Conservation (phyloP, 2,113 vertebrate species). For the Athene noctua region DNA sequence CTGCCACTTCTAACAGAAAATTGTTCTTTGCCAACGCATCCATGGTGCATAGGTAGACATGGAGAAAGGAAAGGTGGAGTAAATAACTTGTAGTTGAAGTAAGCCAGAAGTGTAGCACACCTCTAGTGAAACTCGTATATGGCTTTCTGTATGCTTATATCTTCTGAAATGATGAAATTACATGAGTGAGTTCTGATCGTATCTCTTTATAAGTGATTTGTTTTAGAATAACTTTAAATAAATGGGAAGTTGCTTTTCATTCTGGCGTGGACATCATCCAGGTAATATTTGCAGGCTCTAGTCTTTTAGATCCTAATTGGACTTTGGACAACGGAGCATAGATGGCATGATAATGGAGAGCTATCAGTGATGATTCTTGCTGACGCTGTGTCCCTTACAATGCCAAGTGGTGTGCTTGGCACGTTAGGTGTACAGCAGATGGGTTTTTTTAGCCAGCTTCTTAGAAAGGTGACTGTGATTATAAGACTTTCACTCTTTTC, state of each 20-base stretch:
- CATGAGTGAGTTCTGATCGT: conserved; percentile 20
- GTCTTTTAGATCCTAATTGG: conserved; percentile 48
- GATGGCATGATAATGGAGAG: conserved; percentile 23
- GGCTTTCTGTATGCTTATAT: background rate
- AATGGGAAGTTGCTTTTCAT: conserved; percentile 66
- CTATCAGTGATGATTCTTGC: conserved; percentile 21
- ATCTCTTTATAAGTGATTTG: conserved; percentile 42
- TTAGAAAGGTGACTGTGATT: background rate
- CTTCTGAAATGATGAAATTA: background rate
- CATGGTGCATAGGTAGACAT: background rate
- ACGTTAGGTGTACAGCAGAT: background rate
- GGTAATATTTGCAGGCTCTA: conserved; percentile 13
- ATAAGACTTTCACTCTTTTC: background rate
- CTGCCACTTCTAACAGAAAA: background rate
- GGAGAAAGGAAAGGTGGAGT: background rate
- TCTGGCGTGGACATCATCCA: conserved; percentile 61
- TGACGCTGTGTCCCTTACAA: background rate
- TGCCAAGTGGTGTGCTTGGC: background rate
- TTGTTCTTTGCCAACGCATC: rapidly evolving
- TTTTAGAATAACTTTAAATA: conserved; percentile 58
- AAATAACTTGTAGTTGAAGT: background rate
- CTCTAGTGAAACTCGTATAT: background rate
- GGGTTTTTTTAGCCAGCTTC: background rate
- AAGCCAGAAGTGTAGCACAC: background rate
- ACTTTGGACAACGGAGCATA: background rate